Conservation (phyloP, 1,140 invertebrate genomes). For the Drosophila kohkoa region DNA sequence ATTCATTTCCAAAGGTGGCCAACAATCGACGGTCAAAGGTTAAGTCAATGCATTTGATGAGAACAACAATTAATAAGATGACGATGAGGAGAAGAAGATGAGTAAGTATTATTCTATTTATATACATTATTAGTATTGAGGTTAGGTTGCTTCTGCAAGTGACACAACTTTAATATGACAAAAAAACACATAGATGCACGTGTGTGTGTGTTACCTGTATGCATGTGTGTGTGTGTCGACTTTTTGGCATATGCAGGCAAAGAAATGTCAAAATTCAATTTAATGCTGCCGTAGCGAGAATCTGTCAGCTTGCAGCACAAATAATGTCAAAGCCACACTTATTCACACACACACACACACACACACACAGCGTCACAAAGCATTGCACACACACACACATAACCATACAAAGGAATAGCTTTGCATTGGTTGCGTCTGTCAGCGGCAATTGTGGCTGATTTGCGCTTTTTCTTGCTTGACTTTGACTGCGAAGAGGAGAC, state of each 20-base stretch:
- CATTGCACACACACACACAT: constrained; percentile 31
- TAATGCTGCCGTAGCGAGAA: constrained; percentile 78
- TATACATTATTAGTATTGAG: not conserved
- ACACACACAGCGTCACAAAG: constrained; percentile 38
- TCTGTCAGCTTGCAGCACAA: constrained; percentile 82
- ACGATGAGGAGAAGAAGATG: not conserved
- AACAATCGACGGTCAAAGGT: constrained; percentile 19
- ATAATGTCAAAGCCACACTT: constrained; percentile 76
- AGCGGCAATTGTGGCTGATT: constrained; percentile 81
- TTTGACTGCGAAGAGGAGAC: constrained; percentile 22
- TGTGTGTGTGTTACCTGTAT: constrained; percentile 1
- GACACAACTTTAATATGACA: not conserved
- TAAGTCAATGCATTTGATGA: not conserved
- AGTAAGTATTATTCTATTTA: not conserved
- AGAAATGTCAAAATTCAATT: constrained; percentile 83
- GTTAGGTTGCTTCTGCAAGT: not conserved
- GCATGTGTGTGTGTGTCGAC: not conserved
- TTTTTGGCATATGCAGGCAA: constrained; percentile 63
- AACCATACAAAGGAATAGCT: constrained; percentile 49
- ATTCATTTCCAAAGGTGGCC: constrained; percentile 69
- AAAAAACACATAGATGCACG: not conserved
- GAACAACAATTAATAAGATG: not conserved
- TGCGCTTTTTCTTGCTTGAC: constrained; percentile 69
- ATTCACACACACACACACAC: constrained; percentile 32
- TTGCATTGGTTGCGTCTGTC: constrained; percentile 75